These are phyloP conservation scores for Chloropsis hardwickii DNA, from an alignment of 2,113 vertebrate species.

Conservation along the genomic window DNA sequence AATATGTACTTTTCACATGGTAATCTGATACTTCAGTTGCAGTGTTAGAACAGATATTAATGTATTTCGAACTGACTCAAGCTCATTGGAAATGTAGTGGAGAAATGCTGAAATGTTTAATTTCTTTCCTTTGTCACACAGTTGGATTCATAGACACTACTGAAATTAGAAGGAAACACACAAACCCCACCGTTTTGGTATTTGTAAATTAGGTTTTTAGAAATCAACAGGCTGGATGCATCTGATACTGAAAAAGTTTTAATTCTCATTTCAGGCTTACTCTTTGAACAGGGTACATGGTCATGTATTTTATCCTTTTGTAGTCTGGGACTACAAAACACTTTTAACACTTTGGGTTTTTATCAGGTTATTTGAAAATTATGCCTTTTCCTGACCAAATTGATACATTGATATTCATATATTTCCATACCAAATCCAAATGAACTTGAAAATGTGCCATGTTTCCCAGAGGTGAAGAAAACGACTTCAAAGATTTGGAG, in stretches of 20 bases:
- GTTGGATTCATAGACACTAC: background rate
- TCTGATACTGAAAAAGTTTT: background rate
- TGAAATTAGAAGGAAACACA: background rate
- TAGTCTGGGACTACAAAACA: background rate
- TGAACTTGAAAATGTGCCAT: background rate
- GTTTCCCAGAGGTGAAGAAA: background rate
- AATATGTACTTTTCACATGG: background rate
- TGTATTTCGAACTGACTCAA: background rate
- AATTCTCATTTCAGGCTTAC: background rate
- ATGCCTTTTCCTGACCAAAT: background rate
- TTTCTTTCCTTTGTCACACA: background rate
- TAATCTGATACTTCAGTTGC: background rate
- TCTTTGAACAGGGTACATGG: background rate
- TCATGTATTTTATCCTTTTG: background rate
- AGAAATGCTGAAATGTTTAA: background rate
- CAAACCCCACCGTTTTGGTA: background rate
- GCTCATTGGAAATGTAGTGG: background rate
- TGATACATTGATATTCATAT: background rate
- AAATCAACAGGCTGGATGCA: background rate
- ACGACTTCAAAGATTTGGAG: background rate
- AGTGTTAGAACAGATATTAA: background rate
- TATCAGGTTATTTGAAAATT: background rate
- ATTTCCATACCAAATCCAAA: background rate
- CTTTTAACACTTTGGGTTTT: background rate
- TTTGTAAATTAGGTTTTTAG: background rate